A percentile compares a stretch with the other conserved stretches of the same genome.
phyloP scores from a whole-genome alignment of 2,113 vertebrate genomes.

The Propithecus coquereli region DNA sequence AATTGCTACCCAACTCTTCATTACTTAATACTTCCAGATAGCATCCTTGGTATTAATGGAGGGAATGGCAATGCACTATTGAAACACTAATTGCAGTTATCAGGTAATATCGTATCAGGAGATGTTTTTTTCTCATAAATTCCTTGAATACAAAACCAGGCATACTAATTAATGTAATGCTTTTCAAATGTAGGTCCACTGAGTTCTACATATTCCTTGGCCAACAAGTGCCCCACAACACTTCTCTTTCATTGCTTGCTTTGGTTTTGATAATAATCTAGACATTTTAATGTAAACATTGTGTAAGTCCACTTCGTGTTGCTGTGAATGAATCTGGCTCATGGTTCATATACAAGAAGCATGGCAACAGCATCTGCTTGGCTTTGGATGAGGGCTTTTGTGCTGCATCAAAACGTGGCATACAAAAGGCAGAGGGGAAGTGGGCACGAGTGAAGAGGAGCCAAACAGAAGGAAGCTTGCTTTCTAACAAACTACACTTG shows the following conservation, averaged over 20 bases:
- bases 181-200: neutral
- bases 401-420: neutral
- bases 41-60: neutral
- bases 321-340: neutral
- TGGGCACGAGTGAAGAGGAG: neutral
- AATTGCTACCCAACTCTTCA: neutral
- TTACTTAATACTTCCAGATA: neutral
- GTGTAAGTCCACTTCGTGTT: neutral
- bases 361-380: neutral
- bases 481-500: neutral
- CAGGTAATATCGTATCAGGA: neutral
- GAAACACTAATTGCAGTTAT: too few species aligned
- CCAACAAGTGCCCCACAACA: neutral
- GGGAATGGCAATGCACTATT: neutral
- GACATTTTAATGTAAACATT: neutral
- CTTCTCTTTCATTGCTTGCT: neutral
- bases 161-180: neutral
- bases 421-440: neutral
- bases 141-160: neutral
- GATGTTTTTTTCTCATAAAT: neutral
- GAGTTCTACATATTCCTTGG: neutral
- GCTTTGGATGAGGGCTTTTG: neutral
- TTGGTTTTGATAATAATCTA: neutral
- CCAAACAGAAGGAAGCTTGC: neutral
- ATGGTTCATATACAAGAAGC: neutral